Evolutionary conservation across 2,888 invertebrate species (phyloP).

Genomic region (Heliconius charithonia): DNA sequence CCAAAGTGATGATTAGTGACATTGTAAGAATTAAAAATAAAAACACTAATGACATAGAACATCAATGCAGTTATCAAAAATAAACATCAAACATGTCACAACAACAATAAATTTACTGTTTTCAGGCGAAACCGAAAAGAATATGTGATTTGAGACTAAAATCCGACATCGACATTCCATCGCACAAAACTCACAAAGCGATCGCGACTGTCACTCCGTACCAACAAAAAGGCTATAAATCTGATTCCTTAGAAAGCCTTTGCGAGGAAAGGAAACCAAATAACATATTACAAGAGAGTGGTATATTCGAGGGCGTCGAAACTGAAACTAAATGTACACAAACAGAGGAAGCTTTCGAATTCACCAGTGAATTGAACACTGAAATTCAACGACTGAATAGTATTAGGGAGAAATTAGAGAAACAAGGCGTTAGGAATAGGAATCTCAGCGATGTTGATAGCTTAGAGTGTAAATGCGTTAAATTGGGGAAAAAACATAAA

Average conservation of each 20-base stretch:
- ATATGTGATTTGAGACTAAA: slow-evolving; percentile 73
- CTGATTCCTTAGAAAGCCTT: slow-evolving; percentile 76
- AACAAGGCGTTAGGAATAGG: slow-evolving; percentile 82
- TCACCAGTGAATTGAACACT: slow-evolving; percentile 82
- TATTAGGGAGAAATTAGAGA: slow-evolving; percentile 85
- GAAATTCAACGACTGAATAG: slow-evolving; percentile 86
- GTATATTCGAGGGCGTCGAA: slow-evolving; percentile 87
- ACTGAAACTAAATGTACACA: slow-evolving; percentile 80
- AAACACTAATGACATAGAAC: neutral
- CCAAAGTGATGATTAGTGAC: neutral
- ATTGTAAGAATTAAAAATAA: neutral
- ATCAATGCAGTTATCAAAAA: slow-evolving; percentile 23
- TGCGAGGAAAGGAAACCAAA: slow-evolving; percentile 80
- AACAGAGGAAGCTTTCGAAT: slow-evolving; percentile 83
- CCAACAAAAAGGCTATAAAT: slow-evolving; percentile 78
- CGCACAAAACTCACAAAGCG: slow-evolving; percentile 80
- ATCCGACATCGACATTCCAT: slow-evolving; percentile 70
- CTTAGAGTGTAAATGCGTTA: slow-evolving; percentile 79
- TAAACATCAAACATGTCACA: slow-evolving; percentile 19
- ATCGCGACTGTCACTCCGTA: slow-evolving; percentile 87
- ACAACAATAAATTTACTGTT: slow-evolving; percentile 44
- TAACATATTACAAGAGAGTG: slow-evolving; percentile 88
- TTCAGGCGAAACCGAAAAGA: slow-evolving; percentile 76
- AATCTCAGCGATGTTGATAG: slow-evolving; percentile 73
- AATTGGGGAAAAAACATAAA: slow-evolving; percentile 83